Base-by-base conservation (phyloP, 2,113 vertebrate species). In the Rafetus swinhoei region DNA sequence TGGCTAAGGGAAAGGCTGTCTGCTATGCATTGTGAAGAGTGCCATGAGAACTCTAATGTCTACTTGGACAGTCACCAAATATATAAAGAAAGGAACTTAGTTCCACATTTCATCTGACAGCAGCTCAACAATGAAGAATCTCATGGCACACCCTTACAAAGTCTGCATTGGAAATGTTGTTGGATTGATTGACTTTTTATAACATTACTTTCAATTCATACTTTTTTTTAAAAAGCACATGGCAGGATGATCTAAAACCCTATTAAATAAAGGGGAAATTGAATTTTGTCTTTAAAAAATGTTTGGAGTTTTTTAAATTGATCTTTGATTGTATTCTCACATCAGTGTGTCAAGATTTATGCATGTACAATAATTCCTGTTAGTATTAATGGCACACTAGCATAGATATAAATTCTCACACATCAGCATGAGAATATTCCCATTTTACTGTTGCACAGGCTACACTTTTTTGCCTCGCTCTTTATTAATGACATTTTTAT, bases 91-190 rank as follows among this genome's bases (percentile, higher is more conserved):
- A 29, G 60, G 32, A 85, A 19, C 3, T 18, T 88, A 81, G 85
- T 79, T 69, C 79, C 69, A n/a, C 79, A 87, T 87, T 82, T 82
- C 81, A 57, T 65, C 79, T 86, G 60, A 92, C 79, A 27, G 50
- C 35, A n/a, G 15, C 6, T 57, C 81, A 94, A 94, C 56, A 55
- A 57, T 89, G 39, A 77, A 81, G 82, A 90, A 90, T 15, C 56
- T 65, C n/a, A 24, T 53, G 62, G 69, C 53, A 69, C 32, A 45
- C 0, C 1, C 72, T 32, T 54, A 14, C 54, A 65, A 52, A 79
- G 8, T 81, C 76, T 95, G 29, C 53, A 35, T 77, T 94, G 79
- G 59, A 77, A 85, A 92, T 93, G 74, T 77, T 53, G 82, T 54
- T 88, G 15, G 62, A 32, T 29, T 93, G 27, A 82, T n/a, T 88